Evolutionary conservation across 2,113 vertebrate genomes (phyloP).

Genomic region (Erinaceus europaeus): DNA sequence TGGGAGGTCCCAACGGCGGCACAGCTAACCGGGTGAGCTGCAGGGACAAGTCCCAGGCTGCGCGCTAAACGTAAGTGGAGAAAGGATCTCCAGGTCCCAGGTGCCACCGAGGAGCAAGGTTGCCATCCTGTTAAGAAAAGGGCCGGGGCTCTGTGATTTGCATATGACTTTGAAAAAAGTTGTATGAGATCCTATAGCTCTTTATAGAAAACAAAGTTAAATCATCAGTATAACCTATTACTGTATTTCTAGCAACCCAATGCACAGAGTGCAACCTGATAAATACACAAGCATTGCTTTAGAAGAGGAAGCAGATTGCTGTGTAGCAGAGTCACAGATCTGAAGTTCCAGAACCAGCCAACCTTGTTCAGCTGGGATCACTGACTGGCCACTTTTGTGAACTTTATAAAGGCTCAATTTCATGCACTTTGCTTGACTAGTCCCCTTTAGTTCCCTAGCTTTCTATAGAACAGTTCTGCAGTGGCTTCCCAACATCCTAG

Average conservation of each 20-base stretch:
- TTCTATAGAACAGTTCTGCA: neutral
- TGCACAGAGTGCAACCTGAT: constrained; percentile 33
- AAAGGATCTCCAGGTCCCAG: constrained; percentile 80
- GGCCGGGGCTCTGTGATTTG: constrained; percentile 78
- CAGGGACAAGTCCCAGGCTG: constrained; percentile 77
- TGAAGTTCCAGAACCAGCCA: constrained; percentile 25
- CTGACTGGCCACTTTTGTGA: neutral
- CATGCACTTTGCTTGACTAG: neutral
- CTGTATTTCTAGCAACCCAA: constrained; percentile 33
- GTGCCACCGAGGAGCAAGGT: constrained; percentile 78
- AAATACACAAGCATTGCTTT: neutral
- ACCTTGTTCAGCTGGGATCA: constrained; percentile 16
- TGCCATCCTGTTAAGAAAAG: constrained; percentile 81
- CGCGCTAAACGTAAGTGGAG: constrained; percentile 79
- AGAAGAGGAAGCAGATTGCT: constrained; percentile 29
- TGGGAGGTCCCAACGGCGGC: constrained; percentile 77
- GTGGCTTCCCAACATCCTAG: neutral
- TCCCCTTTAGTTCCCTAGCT: too few species aligned
- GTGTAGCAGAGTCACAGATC: neutral
- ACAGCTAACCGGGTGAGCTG: constrained; percentile 75
- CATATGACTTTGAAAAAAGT: constrained; percentile 72
- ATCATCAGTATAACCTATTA: constrained; percentile 54
- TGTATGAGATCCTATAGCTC: constrained; percentile 66
- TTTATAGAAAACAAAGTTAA: constrained; percentile 72
- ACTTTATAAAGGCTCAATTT: neutral